These are phyloP conservation scores for Myzus persicae DNA, from an alignment of 1,140 invertebrate genomes.

Conservation along the genomic window DNA sequence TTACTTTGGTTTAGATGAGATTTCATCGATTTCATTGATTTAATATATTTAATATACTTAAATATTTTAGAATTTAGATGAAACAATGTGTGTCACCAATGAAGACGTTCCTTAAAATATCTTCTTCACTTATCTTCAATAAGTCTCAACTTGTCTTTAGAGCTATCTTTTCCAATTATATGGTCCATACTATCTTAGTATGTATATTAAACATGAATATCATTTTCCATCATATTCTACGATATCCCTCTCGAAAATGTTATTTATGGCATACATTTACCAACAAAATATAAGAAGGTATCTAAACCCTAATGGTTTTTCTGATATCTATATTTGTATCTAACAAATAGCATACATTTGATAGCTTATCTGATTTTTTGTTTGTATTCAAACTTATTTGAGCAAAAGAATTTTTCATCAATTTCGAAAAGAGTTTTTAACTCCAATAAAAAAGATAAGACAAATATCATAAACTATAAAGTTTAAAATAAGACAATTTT, in stretches of 20 bases:
- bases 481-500: not conserved
- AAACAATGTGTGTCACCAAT: too few species aligned
- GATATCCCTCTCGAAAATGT: not conserved
- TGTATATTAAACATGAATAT: too few species aligned
- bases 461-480: not conserved
- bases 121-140: too few species aligned
- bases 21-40: too few species aligned
- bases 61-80: too few species aligned
- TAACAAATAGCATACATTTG: not conserved
- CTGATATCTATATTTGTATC: not conserved
- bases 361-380: not conserved
- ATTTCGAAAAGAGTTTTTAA: not conserved
- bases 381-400: not conserved
- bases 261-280: not conserved
- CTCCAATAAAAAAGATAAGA: not conserved
- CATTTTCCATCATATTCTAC: too few species aligned
- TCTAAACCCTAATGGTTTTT: not conserved
- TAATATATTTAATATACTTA: too few species aligned
- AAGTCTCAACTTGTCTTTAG: too few species aligned
- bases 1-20: too few species aligned
- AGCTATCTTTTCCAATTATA: too few species aligned
- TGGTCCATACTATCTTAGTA: too few species aligned
- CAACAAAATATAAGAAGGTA: not conserved
- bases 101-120: too few species aligned
- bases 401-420: not conserved